Evolutionary conservation across 2,888 invertebrate species (phyloP).

Genomic region (Acanthopleura granulata): DNA sequence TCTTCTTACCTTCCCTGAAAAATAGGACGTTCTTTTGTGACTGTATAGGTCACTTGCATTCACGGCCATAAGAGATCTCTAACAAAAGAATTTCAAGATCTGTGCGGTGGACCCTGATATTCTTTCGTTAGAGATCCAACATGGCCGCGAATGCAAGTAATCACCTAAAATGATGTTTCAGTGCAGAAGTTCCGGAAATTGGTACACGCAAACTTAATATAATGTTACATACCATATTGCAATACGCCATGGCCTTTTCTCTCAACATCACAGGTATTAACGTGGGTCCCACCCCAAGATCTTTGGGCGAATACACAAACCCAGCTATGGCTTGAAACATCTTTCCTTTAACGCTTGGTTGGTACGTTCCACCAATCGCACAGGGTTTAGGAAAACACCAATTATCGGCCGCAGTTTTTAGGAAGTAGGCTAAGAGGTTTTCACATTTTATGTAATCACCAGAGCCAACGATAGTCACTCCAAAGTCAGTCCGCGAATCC

Average conservation of each 20-base stretch:
- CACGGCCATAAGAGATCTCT: no score
- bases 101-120: no score
- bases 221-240: conserved; percentile 42
- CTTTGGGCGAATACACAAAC: conserved; percentile 30
- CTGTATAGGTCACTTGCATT: no score
- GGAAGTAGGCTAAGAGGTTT: conserved; percentile 42
- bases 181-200: no score
- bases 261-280: conserved; percentile 31
- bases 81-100: no score
- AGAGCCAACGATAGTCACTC: conserved; percentile 40
- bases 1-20: no score
- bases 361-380: conserved; percentile 56
- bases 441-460: conserved; percentile 48
- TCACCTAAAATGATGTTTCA: no score
- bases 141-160: no score
- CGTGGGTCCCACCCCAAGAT: not conserved
- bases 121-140: no score
- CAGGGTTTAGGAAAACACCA: conserved; percentile 62
- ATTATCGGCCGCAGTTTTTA: conserved; percentile 40
- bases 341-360: conserved; percentile 44
- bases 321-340: conserved; percentile 52
- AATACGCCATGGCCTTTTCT: conserved; percentile 41
- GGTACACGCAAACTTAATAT: not conserved
- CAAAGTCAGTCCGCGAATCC: conserved; percentile 19
- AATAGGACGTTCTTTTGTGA: no score